Base-by-base conservation (phyloP, 2,888 invertebrate species). In the Brachyopa scutellaris region DNA sequence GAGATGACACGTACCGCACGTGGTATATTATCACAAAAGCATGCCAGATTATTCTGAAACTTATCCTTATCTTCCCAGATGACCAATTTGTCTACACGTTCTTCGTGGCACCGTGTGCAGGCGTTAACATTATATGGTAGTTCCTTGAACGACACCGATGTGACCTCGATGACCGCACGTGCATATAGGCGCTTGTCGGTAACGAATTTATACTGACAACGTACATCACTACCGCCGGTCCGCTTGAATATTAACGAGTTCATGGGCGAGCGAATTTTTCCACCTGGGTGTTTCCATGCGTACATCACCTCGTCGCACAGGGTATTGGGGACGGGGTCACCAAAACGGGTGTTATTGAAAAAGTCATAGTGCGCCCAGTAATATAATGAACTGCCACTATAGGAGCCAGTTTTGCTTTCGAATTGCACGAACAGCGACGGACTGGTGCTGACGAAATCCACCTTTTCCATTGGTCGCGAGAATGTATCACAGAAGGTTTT, bases 331-430 rank as follows among this genome's bases (percentile, higher is more conserved):
- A 97, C 95, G 0, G 95, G 94, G 84, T 95, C 96, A 0, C 97
- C 97, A 84, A 95, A 95, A 59, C 95, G 94, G 0, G 96, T 97
- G 87, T 97, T 96, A 89, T 97, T 97, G 91, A 97, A 97, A 92
- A 97, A 97, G 88, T 97, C 97, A 87, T 97, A 97, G 88, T 97
- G 97, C 0, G 97, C 97, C 97, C 97, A 97, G 89, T 97, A 97
- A 90, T 97, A 97, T 9, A 97, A 92, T 0, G 97, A 97, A n/a
- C 97, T 97, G 92, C 97, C 97, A 78, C 97, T 96, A 86, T 97
- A 97, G 85, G 97, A 97, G 17, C 97, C 97, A 1, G 97, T 97
- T 88, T 96, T 96, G 90, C 97, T 97, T 87, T 97, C 96, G 88
- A 97, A 97, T 84, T 96, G 92, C 0, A 97, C 97, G 87, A 95